These are phyloP conservation scores for Parapristionchus giblindavisi DNA, from an alignment of 2,888 invertebrate genomes.

Conservation along the genomic window DNA sequence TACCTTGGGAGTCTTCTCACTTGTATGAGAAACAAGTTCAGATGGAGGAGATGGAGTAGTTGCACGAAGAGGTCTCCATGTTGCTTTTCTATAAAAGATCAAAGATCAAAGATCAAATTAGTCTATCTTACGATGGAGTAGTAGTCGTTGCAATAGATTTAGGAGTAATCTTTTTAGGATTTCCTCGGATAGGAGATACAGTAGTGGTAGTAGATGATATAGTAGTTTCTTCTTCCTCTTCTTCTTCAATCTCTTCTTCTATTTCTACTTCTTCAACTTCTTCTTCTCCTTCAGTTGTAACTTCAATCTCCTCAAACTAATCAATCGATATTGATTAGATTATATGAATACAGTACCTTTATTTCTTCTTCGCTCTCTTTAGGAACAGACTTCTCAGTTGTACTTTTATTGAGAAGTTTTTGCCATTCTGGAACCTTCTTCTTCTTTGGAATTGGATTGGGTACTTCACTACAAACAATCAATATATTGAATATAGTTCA, in stretches of 20 bases:
- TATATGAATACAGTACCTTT: neutral
- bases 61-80: conserved; percentile 19
- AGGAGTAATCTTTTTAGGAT: neutral
- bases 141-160: neutral
- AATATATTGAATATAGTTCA: neutral
- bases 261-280: neutral
- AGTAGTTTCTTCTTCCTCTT: conserved; percentile 41
- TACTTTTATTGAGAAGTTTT: conserved; percentile 57
- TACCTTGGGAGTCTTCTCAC: conserved; percentile 36
- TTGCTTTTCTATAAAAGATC: neutral
- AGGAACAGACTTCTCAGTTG: conserved; percentile 25
- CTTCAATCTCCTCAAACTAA: neutral
- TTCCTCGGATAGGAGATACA: neutral
- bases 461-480: conserved; percentile 4
- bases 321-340: neutral
- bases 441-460: conserved; percentile 10
- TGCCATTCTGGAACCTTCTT: conserved; percentile 68
- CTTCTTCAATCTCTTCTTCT: conserved; percentile 41
- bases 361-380: conserved; percentile 16
- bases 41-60: conserved; percentile 1
- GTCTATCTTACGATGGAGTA: conserved; percentile 10
- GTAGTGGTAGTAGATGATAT: conserved; percentile 27
- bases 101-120: neutral
- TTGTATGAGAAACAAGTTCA: conserved; percentile 8
- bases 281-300: neutral